These are phyloP conservation scores for Sebastes taczanowskii DNA, from an alignment of 2,797 vertebrate genomes.

Conservation along the genomic window DNA sequence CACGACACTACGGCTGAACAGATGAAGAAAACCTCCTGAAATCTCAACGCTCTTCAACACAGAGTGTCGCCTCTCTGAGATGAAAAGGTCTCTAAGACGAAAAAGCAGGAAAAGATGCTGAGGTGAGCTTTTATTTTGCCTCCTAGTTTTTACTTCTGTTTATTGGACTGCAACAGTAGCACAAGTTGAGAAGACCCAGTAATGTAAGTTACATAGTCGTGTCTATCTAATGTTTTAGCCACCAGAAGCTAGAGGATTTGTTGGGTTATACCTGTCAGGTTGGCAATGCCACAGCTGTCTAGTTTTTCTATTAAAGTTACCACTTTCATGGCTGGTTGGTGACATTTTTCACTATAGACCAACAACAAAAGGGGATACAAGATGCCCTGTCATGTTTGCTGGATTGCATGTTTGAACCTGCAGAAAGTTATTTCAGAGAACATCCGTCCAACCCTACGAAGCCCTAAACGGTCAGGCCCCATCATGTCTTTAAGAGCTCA, in stretches of 20 bases:
- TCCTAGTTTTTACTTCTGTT: neutral
- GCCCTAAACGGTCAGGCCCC: no score
- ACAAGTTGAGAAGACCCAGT: neutral
- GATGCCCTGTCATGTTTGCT: neutral
- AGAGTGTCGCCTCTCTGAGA: neutral
- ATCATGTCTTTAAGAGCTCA: no score
- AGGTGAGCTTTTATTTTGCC: neutral
- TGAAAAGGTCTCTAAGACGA: neutral
- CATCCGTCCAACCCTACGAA: neutral
- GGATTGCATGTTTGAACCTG: neutral
- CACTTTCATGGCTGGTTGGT: neutral
- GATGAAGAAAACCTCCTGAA: neutral
- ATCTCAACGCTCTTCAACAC: neutral
- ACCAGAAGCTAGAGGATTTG: neutral
- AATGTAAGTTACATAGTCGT: neutral
- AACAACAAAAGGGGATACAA: neutral
- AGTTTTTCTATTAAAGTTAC: neutral
- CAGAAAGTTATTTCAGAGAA: neutral
- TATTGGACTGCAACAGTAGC: neutral
- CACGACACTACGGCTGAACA: neutral
- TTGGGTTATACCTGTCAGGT: neutral
- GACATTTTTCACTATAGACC: neutral
- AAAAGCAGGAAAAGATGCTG: neutral
- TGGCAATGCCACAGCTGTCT: neutral
- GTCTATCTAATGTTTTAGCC: no score